Evolutionary conservation across 2,113 vertebrate genomes (phyloP).

Genomic region (Anhinga rufa): DNA sequence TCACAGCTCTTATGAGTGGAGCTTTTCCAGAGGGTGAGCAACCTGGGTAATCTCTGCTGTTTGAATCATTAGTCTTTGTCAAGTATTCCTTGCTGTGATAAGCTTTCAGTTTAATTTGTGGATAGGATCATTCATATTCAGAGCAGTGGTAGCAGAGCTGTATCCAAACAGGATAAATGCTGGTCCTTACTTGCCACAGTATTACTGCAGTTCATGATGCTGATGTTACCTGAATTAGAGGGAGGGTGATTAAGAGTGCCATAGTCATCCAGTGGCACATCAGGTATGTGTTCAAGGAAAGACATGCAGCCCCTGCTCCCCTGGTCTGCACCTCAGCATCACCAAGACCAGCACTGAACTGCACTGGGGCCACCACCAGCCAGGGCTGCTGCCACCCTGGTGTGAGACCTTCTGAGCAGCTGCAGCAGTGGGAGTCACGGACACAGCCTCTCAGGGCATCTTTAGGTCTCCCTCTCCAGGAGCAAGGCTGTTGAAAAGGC

Average conservation of each 20-base stretch:
- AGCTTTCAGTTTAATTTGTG: neutral
- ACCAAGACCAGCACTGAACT: neutral
- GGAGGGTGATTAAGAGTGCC: neutral
- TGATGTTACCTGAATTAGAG: neutral
- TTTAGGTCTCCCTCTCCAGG: neutral
- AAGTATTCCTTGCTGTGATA: neutral
- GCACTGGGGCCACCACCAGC: neutral
- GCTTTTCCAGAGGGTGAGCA: neutral
- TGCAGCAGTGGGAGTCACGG: fast-evolving
- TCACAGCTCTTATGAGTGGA: neutral
- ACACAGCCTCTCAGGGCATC: neutral
- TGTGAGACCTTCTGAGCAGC: neutral
- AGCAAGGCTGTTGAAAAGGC: neutral
- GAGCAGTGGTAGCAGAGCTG: neutral
- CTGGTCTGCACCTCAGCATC: neutral
- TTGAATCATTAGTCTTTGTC: neutral
- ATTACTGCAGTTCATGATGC: neutral
- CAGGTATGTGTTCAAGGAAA: neutral
- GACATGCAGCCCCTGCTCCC: neutral
- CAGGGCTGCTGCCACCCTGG: neutral
- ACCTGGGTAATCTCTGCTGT: neutral
- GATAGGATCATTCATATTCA: neutral
- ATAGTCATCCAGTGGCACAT: neutral
- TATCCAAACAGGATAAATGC: neutral
- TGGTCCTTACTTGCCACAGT: neutral